These are phyloP conservation scores for Gari tellinella DNA, from an alignment of 2,888 invertebrate genomes.

Conservation along the genomic window DNA sequence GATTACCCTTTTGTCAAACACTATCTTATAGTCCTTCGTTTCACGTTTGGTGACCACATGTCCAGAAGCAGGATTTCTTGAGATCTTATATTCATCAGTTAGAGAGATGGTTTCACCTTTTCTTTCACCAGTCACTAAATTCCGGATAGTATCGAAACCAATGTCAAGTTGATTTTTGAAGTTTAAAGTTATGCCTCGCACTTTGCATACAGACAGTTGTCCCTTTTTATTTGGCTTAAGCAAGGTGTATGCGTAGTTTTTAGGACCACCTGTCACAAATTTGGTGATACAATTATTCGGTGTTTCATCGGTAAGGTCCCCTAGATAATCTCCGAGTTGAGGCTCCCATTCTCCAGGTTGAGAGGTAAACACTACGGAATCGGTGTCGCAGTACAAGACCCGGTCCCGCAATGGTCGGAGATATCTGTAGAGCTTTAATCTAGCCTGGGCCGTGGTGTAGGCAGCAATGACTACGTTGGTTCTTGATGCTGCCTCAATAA, in stretches of 20 bases:
- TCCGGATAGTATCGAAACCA: conserved; percentile 23
- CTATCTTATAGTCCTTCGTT: conserved; percentile 28
- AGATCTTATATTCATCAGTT: conserved; percentile 22
- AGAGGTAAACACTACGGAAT: conserved; percentile 24
- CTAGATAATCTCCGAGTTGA: conserved; percentile 74
- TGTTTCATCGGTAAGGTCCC: conserved; percentile 82
- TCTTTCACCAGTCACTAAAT: conserved; percentile 55
- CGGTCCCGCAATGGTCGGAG: conserved; percentile 22
- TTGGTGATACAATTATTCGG: conserved; percentile 17
- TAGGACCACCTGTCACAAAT: conserved; percentile 29
- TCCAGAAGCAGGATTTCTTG: conserved; percentile 6
- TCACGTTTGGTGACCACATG: conserved; percentile 15
- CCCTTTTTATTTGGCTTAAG: conserved; percentile 18
- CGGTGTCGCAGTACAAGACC: conserved; percentile 24
- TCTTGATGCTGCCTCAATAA: conserved; percentile 15
- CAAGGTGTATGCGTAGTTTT: conserved; percentile 28
- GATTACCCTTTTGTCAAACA: conserved; percentile 31
- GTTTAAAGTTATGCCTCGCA: conserved; percentile 33
- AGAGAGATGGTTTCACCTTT: not conserved
- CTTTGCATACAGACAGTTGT: conserved; percentile 17
- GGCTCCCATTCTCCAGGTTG: conserved; percentile 41
- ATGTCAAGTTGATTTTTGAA: conserved; percentile 30
- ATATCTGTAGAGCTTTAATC: conserved; percentile 38
- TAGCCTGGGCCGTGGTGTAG: conserved; percentile 45
- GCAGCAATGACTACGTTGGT: conserved; percentile 45